Evolutionary conservation across 2,113 vertebrate genomes (phyloP).

Genomic region (Buteo buteo): DNA sequence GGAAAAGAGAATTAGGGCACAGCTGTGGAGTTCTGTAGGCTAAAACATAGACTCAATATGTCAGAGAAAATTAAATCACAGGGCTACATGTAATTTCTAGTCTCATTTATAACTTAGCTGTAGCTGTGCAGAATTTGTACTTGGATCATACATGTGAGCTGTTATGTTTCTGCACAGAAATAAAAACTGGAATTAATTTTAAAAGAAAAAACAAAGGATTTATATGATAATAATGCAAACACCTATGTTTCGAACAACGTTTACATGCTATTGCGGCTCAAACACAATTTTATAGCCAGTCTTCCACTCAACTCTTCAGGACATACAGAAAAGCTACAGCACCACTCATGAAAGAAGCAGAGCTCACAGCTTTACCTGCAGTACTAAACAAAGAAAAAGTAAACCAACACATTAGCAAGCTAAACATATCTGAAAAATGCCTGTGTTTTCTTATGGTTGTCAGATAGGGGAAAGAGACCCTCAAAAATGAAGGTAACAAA

Average conservation of each 20-base stretch:
- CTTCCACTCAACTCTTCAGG: neutral
- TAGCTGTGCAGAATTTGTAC: slow-evolving; percentile 35
- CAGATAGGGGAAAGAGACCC: neutral
- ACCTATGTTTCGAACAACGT: neutral
- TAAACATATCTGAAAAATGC: neutral
- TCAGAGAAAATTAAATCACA: slow-evolving; percentile 86
- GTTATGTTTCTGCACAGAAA: neutral
- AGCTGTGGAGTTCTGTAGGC: slow-evolving; percentile 86
- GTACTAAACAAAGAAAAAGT: neutral
- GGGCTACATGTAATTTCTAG: slow-evolving; percentile 50
- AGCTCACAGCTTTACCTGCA: neutral
- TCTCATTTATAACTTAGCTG: slow-evolving; percentile 4
- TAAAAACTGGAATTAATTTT: neutral
- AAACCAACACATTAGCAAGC: neutral
- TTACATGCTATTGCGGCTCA: neutral
- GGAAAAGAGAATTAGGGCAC: slow-evolving; percentile 84
- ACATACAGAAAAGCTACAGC: neutral
- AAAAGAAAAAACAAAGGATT: neutral
- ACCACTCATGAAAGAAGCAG: neutral
- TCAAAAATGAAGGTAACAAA: neutral
- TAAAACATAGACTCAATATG: slow-evolving; percentile 89
- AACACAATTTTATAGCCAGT: neutral
- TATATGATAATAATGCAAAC: neutral
- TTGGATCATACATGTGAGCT: neutral
- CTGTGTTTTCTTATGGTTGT: rapidly evolving